Conservation (phyloP, 2,888 invertebrate species). For the Brachynemurus nebulosus region DNA sequence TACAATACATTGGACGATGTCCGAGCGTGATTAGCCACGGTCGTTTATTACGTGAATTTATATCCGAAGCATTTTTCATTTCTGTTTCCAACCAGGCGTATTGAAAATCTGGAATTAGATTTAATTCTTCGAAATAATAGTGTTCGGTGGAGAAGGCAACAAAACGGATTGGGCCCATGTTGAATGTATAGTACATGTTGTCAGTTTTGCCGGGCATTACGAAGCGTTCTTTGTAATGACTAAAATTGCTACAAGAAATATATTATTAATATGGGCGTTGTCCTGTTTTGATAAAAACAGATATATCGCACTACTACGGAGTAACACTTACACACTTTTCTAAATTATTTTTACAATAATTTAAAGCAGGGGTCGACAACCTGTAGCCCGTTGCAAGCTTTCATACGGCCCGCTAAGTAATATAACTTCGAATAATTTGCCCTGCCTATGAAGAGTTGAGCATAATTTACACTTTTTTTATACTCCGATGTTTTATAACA, state of each 20-base stretch:
- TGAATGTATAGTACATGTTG: constrained; percentile 63
- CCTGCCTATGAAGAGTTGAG: too few species aligned
- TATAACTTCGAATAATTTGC: too few species aligned
- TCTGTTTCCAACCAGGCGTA: constrained; percentile 69
- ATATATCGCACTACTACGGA: too few species aligned
- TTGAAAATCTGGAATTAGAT: constrained; percentile 40
- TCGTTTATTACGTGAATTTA: constrained; percentile 46
- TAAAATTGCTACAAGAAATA: constrained; percentile 57
- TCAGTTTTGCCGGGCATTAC: constrained; percentile 63
- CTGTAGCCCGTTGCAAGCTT: too few species aligned
- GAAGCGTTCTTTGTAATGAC: constrained; percentile 76
- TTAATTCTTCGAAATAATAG: constrained; percentile 73
- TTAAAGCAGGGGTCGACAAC: too few species aligned
- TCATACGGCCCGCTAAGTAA: too few species aligned
- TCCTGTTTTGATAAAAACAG: too few species aligned
- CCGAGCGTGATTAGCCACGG: constrained; percentile 79
- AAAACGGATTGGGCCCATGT: constrained; percentile 73
- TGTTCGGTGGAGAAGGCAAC: constrained; percentile 78
- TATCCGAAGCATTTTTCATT: constrained; percentile 47
- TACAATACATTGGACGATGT: constrained; percentile 87
- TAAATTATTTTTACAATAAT: too few species aligned
- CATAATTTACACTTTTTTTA: too few species aligned
- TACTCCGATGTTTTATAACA: too few species aligned
- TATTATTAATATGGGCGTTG: too few species aligned
- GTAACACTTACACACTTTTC: too few species aligned